Percentiles rank a stretch among this genome's conserved stretches.
These are phyloP conservation scores for Drosophila subpulchrella DNA, from an alignment of 1,140 invertebrate genomes.

Conservation along the genomic window DNA sequence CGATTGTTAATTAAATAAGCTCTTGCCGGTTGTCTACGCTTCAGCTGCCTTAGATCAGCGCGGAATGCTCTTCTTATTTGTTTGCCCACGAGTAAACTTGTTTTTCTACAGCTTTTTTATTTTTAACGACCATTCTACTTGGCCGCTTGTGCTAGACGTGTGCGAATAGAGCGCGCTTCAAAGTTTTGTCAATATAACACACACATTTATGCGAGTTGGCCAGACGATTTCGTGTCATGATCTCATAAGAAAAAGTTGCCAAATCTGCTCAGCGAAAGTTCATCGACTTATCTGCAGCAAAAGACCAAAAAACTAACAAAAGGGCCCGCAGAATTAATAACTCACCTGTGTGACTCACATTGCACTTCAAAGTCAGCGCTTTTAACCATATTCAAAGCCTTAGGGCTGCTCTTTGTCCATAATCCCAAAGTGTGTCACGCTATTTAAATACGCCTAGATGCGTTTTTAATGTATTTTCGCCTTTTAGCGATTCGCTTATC, in stretches of 20 bases:
- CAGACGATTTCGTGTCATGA: constrained; percentile 62
- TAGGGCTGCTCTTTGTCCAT: constrained; percentile 3
- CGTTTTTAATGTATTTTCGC: constrained; percentile 14
- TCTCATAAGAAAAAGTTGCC: constrained; percentile 77
- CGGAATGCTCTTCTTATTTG: constrained; percentile 47
- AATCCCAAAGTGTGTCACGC: constrained; percentile 14
- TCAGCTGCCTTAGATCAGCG: constrained; percentile 62
- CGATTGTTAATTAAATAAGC: constrained; percentile 72
- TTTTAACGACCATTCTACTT: constrained; percentile 33
- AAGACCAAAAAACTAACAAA: constrained; percentile 16
- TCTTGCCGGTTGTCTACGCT: constrained; percentile 51
- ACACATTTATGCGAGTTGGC: constrained; percentile 24
- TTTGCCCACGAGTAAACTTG: constrained; percentile 57
- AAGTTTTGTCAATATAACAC: constrained; percentile 69
- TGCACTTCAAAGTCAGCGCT: constrained; percentile 28
- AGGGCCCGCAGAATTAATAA: constrained; percentile 44
- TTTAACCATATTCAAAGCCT: not conserved
- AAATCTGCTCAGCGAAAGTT: constrained; percentile 53
- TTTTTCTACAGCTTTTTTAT: constrained; percentile 51
- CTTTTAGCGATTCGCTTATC: not conserved
- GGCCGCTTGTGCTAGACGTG: constrained; percentile 55
- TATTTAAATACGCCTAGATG: constrained; percentile 18
- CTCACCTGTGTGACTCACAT: constrained; percentile 37
- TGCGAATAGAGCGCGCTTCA: constrained; percentile 34
- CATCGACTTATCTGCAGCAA: constrained; percentile 57